Percentiles rank a stretch among this genome's conserved stretches.
phyloP scores from a whole-genome alignment of 1,140 invertebrate genomes.

The Drosophila erecta region DNA sequence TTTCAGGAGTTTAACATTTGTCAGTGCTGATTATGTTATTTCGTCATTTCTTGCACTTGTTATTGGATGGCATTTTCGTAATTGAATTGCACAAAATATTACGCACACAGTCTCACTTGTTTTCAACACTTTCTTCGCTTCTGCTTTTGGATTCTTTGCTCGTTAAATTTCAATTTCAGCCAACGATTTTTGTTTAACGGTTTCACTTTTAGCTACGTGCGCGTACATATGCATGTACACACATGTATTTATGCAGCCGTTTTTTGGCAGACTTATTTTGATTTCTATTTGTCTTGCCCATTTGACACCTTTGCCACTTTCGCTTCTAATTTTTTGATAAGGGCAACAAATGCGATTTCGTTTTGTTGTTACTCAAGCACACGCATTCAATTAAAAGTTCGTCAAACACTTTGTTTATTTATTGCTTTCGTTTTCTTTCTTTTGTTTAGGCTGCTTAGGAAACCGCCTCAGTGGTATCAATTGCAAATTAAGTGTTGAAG shows the following conservation, averaged over 20 bases:
- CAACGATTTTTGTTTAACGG: slow-evolving; percentile 43
- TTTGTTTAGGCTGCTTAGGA: not conserved
- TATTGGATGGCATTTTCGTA: slow-evolving; percentile 49
- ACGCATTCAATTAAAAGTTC: slow-evolving; percentile 6
- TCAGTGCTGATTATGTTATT: slow-evolving; percentile 49
- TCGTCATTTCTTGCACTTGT: slow-evolving; percentile 33
- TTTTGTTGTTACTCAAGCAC: slow-evolving; percentile 16
- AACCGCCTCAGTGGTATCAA: not conserved
- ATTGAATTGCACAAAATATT: slow-evolving; percentile 56
- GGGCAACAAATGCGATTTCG: slow-evolving; percentile 30
- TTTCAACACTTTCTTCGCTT: slow-evolving; percentile 61
- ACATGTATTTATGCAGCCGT: slow-evolving; percentile 24
- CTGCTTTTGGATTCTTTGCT: slow-evolving; percentile 38
- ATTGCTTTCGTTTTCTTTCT: not conserved
- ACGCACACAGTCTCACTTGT: slow-evolving; percentile 40
- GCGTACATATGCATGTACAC: not conserved
- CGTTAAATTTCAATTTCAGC: slow-evolving; percentile 53
- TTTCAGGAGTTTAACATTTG: slow-evolving; percentile 45
- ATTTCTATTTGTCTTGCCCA: slow-evolving; percentile 5
- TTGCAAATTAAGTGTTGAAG: not conserved
- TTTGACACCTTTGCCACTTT: slow-evolving; percentile 34
- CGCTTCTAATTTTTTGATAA: slow-evolving; percentile 48
- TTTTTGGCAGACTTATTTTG: slow-evolving; percentile 20
- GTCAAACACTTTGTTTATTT: slow-evolving; percentile 3
- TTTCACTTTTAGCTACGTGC: slow-evolving; percentile 71